These are phyloP conservation scores for Pteronura brasiliensis DNA, from an alignment of 2,113 vertebrate species.

Conservation along the genomic window DNA sequence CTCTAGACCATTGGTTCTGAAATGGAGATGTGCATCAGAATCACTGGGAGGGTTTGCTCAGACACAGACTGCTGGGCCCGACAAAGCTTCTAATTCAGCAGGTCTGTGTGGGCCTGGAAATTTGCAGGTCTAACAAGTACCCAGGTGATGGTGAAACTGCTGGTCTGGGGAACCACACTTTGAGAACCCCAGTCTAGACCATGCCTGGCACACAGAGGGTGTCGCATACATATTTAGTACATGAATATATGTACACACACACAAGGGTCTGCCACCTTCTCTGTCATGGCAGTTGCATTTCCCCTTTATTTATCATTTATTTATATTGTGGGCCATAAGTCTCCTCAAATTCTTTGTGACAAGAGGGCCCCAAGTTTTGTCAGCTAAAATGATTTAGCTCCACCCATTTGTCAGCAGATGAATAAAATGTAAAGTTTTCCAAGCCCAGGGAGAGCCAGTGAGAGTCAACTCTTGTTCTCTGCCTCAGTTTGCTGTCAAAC, in stretches of 20 bases:
- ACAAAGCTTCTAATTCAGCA: background rate
- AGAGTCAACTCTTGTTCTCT: background rate
- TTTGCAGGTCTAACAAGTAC: background rate
- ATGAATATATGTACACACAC: accelerated
- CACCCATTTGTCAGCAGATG: background rate
- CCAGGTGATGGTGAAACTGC: background rate
- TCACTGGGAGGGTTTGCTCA: background rate
- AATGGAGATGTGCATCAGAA: background rate
- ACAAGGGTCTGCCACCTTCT: background rate
- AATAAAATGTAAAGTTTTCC: background rate
- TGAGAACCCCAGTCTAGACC: background rate
- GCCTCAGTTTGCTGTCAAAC: background rate
- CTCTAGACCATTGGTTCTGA: background rate
- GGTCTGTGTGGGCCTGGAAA: background rate
- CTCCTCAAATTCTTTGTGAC: background rate
- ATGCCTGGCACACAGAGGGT: background rate
- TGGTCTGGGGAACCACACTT: background rate
- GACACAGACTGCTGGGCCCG: background rate
- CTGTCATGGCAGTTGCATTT: background rate
- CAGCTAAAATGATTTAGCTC: background rate
- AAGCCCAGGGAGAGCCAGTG: background rate
- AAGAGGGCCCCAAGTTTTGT: background rate
- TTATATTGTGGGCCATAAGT: background rate
- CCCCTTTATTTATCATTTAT: background rate
- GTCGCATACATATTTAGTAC: accelerated